Evolutionary conservation across 2,797 vertebrate genomes (phyloP).

Genomic region (Avahi laniger): DNA sequence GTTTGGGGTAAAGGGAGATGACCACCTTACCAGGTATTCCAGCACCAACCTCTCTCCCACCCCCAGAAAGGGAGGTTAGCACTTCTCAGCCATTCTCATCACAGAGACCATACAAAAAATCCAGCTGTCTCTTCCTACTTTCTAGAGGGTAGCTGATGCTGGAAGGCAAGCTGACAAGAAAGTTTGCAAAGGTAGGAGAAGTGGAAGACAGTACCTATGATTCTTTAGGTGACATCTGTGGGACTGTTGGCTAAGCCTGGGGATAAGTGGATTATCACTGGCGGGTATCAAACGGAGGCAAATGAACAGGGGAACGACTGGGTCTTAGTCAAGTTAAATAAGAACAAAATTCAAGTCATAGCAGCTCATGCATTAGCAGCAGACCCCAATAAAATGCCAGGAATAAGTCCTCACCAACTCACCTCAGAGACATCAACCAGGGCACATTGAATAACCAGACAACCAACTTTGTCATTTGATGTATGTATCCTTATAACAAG

Average conservation of each 20-base stretch:
- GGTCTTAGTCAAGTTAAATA: not conserved
- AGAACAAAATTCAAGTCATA: not conserved
- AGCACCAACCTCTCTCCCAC: not conserved
- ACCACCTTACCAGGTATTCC: not conserved
- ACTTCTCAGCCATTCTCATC: not conserved
- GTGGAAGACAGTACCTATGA: accelerated
- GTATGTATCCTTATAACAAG: not conserved
- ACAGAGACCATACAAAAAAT: not conserved
- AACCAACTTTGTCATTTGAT: not conserved
- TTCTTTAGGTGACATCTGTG: not conserved
- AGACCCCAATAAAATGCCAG: not conserved
- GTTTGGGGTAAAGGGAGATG: not conserved
- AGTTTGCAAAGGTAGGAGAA: not conserved
- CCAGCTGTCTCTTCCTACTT: not conserved
- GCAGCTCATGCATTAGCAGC: not conserved
- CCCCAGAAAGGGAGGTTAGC: not conserved
- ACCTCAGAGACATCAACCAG: not conserved
- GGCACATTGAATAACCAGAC: not conserved
- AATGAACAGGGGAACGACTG: accelerated
- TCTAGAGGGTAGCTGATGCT: not conserved
- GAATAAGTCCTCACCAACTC: not conserved
- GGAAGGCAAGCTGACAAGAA: not conserved
- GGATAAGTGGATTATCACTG: accelerated
- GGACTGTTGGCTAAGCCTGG: accelerated
- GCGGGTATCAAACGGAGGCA: not conserved